Evolutionary conservation across 2,797 vertebrate species (phyloP).

Genomic region (Distichodus sexfasciatus): DNA sequence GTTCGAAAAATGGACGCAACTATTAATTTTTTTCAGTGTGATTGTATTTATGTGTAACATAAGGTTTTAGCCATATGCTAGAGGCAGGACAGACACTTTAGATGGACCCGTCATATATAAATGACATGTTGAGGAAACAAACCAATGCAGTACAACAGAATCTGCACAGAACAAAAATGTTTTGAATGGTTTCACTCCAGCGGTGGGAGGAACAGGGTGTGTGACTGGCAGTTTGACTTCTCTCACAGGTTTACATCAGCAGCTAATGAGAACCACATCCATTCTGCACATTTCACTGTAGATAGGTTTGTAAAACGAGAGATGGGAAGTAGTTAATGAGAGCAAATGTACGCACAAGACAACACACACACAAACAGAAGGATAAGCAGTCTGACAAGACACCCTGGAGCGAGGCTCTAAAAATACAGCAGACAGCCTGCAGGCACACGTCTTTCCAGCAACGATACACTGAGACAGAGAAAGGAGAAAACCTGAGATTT

Average conservation of each 20-base stretch:
- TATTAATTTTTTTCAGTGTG: too few species aligned
- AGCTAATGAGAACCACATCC: constrained; percentile 18
- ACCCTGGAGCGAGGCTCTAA: constrained; percentile 6
- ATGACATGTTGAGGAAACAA: constrained; percentile 41
- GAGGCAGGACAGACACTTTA: background rate
- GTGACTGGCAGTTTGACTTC: constrained; percentile 1
- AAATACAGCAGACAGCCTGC: constrained; percentile 3
- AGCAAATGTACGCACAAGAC: background rate
- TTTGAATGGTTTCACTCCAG: too few species aligned
- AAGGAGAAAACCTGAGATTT: constrained; percentile 43
- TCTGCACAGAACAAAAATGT: constrained; percentile 6
- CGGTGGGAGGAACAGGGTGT: too few species aligned
- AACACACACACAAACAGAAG: background rate
- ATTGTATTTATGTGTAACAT: too few species aligned
- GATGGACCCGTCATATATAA: background rate
- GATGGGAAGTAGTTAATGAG: background rate
- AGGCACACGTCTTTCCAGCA: constrained; percentile 3
- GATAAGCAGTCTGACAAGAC: background rate
- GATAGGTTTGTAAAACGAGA: background rate
- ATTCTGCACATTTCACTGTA: background rate
- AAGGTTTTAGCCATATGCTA: too few species aligned
- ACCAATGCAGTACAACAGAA: constrained; percentile 25
- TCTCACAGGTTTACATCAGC: constrained; percentile 5
- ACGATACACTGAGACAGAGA: constrained; percentile 13
- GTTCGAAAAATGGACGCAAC: too few species aligned